These are phyloP conservation scores for Drosophila santomea DNA, from an alignment of 1,140 invertebrate species.

Conservation along the genomic window DNA sequence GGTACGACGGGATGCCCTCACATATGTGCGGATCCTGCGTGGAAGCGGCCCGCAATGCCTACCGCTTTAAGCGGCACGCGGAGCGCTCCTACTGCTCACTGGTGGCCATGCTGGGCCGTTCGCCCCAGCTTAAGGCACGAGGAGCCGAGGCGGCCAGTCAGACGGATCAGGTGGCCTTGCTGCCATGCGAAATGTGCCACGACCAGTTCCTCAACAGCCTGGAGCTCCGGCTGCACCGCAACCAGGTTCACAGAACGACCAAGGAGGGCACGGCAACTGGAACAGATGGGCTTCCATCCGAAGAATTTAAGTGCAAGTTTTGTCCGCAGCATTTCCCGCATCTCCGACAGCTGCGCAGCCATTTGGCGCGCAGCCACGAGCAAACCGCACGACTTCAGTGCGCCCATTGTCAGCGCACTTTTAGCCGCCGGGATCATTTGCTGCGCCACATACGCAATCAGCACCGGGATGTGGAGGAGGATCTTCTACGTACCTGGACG, in stretches of 20 bases:
- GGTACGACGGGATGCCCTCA: conserved; percentile 64
- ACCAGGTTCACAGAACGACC: conserved; percentile 33
- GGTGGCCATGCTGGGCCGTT: conserved; percentile 49
- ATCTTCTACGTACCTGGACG: conserved; percentile 5
- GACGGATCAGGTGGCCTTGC: conserved; percentile 63
- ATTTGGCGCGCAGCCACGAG: conserved; percentile 59
- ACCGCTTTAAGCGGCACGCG: conserved; percentile 66
- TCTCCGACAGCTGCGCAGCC: conserved; percentile 60
- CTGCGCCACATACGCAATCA: conserved; percentile 66
- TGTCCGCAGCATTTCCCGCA: conserved; percentile 62
- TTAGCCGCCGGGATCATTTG: conserved; percentile 70
- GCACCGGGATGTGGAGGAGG: conserved; percentile 42
- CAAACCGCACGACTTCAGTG: conserved; percentile 54
- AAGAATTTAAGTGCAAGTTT: conserved; percentile 63
- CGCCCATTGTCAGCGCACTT: conserved; percentile 55
- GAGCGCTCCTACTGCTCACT: conserved; percentile 72
- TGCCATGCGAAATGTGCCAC: conserved; percentile 74
- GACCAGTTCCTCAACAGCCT: conserved; percentile 63
- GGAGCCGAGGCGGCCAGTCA: conserved; percentile 65
- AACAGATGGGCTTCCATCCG: conserved; percentile 1
- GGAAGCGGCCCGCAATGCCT: conserved; percentile 66
- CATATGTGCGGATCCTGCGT: conserved; percentile 70
- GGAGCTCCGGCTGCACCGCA: conserved; percentile 69
- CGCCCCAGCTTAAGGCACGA: conserved; percentile 22
- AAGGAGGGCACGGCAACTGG: conserved; percentile 4